Percentiles rank a stretch among this genome's conserved stretches.
phyloP scores from a whole-genome alignment of 2,888 invertebrate genomes.

The Idaea straminata region DNA sequence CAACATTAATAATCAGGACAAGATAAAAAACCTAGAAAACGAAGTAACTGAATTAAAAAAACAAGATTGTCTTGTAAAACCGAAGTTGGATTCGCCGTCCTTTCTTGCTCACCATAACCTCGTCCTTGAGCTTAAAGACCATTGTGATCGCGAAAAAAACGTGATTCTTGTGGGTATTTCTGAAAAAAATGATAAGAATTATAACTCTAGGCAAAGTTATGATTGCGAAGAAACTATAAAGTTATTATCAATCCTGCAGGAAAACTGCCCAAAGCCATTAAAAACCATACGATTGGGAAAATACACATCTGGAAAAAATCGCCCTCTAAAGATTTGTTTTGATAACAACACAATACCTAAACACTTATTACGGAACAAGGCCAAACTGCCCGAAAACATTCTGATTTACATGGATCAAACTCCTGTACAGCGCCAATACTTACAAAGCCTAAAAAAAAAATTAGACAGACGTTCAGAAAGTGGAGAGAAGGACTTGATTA shows the following conservation, averaged over 20 bases:
- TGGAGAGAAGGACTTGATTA: slow-evolving; percentile 26
- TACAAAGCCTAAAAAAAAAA: slow-evolving; percentile 20
- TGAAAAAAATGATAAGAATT: slow-evolving; percentile 22
- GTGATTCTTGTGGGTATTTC: slow-evolving; percentile 26
- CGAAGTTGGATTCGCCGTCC: slow-evolving; percentile 10
- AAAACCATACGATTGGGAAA: slow-evolving; percentile 28
- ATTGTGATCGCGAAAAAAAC: slow-evolving; percentile 17
- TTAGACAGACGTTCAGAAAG: slow-evolving; percentile 17
- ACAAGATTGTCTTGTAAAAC: neutral
- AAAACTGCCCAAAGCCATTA: slow-evolving; percentile 23
- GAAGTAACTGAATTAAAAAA: slow-evolving; percentile 15
- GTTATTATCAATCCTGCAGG: slow-evolving; percentile 10
- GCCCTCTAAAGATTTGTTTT: slow-evolving; percentile 25
- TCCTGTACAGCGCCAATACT: slow-evolving; percentile 19
- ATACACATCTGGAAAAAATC: slow-evolving; percentile 21
- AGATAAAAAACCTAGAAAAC: slow-evolving; percentile 15
- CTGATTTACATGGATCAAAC: slow-evolving; percentile 27
- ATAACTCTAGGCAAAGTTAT: slow-evolving; percentile 10
- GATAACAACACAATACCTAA: slow-evolving; percentile 14
- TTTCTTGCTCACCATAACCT: slow-evolving; percentile 20
- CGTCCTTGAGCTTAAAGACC: slow-evolving; percentile 24
- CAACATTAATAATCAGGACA: slow-evolving; percentile 15
- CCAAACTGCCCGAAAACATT: slow-evolving; percentile 18
- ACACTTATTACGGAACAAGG: slow-evolving; percentile 20
- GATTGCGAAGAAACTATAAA: slow-evolving; percentile 21